Evolutionary conservation across 2,113 vertebrate species (phyloP).

Genomic region (Ameiurus melas): DNA sequence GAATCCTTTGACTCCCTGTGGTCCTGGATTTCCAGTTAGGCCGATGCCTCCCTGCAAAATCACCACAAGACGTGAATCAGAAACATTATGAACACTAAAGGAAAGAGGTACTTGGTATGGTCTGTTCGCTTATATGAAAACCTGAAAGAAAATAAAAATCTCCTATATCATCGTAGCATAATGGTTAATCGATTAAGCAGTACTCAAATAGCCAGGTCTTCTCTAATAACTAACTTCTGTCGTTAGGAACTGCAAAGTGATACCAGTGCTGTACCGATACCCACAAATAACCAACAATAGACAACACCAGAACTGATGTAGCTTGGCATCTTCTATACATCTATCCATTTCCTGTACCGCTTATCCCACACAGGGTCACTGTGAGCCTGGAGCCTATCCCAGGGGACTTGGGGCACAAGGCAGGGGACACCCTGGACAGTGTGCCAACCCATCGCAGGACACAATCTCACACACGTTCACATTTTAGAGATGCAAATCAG

Average conservation of each 20-base stretch:
- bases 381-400: too few relatives aligned
- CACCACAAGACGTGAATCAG: constrained; percentile 40
- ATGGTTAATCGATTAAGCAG: neutral
- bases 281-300: neutral
- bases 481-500: too few relatives aligned
- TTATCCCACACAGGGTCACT: too few relatives aligned
- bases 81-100: neutral
- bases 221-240: neutral
- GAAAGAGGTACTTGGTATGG: neutral
- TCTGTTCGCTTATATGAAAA: neutral
- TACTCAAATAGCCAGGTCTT: neutral
- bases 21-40: constrained; percentile 78
- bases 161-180: neutral
- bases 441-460: too few relatives aligned
- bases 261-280: neutral
- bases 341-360: too few relatives aligned
- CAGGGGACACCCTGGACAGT: too few relatives aligned
- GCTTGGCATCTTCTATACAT: neutral
- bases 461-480: too few relatives aligned
- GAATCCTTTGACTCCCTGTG: constrained; percentile 83
- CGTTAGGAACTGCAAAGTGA: neutral
- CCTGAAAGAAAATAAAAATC: neutral
- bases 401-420: too few relatives aligned
- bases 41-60: constrained; percentile 82
- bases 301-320: neutral